Evolutionary conservation across 2,888 invertebrate species (phyloP), one percentile per base, ranked within the genome.

Genomic region (Agrochola lota): DNA sequence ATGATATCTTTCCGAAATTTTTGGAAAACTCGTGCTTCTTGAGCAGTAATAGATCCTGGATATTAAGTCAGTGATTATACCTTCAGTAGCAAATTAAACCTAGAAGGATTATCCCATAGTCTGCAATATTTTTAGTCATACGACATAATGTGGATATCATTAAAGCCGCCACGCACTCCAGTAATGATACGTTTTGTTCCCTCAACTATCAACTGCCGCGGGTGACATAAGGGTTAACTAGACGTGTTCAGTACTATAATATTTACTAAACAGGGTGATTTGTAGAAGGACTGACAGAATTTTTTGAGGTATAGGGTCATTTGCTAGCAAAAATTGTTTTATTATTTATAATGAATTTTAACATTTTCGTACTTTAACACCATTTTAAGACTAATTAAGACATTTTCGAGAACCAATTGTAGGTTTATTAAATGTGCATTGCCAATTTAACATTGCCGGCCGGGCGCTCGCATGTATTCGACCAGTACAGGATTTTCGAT

Each of bases 131-230:
- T 52, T 17, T 17, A 35, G 76, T 35, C 68, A 20, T 20, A 35
- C 11, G 30, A 49, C n/a, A 15, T 35, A 35, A 35, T 59, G 15
- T 15, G 43, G 57, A 26, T 68, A 23, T 75, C 81, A 69, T 68
- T 43, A 64, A n/a, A 23, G 23, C 46, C 20, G 15, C 30, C 43
- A 81, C 81, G 52, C 59, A 64, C 23, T 59, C 52, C 52, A 26
- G 68, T 80, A 80, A 80, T 81, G 63, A 81, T 59, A 63, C 68
- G 63, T 68, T 63, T 75, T 80, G 82, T 80, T 75, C 57, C 15
- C 66, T 49, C 43, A 12, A 17, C 68, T 59, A 30, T 30, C 52
- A 55, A 43, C n/a, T 8, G 43, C 23, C 57, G 23, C 26, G 9
- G 26, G 63, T 52, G 40, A 26, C 43, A 26, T 8, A 12, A 26